Conservation (phyloP, 2,113 vertebrate species). For the Ceyx margarethae region DNA sequence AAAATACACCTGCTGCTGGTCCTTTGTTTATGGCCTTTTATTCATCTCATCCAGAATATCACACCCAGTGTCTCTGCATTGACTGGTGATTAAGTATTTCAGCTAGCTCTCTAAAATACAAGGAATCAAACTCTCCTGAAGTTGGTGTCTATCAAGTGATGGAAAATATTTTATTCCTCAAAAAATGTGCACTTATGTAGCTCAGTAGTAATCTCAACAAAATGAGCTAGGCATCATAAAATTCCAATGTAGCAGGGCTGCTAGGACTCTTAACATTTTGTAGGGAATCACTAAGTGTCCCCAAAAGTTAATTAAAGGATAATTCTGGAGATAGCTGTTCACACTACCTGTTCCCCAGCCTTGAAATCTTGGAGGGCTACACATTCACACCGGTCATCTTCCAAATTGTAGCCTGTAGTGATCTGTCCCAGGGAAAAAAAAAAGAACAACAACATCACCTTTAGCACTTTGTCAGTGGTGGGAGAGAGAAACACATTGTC, state of each 20-base stretch:
- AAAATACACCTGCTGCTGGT: background rate
- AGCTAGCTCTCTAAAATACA: background rate
- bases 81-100: background rate
- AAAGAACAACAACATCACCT: slow-evolving; percentile 2
- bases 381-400: slow-evolving; percentile 97
- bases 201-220: background rate
- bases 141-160: background rate
- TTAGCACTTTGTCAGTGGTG: background rate
- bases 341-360: slow-evolving; percentile 88
- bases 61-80: background rate
- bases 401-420: slow-evolving; percentile 97
- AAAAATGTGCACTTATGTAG: background rate
- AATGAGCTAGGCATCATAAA: background rate
- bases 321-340: background rate
- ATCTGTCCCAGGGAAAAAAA: slow-evolving; percentile 77
- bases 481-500: background rate
- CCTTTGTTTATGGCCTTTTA: background rate
- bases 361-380: slow-evolving; percentile 92
- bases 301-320: background rate
- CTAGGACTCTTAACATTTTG: background rate
- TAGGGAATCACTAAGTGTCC: background rate
- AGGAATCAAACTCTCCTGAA: background rate
- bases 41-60: background rate
- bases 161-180: background rate
- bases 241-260: background rate